These are phyloP conservation scores for Martes martes DNA, from an alignment of 2,113 vertebrate genomes.

Conservation along the genomic window DNA sequence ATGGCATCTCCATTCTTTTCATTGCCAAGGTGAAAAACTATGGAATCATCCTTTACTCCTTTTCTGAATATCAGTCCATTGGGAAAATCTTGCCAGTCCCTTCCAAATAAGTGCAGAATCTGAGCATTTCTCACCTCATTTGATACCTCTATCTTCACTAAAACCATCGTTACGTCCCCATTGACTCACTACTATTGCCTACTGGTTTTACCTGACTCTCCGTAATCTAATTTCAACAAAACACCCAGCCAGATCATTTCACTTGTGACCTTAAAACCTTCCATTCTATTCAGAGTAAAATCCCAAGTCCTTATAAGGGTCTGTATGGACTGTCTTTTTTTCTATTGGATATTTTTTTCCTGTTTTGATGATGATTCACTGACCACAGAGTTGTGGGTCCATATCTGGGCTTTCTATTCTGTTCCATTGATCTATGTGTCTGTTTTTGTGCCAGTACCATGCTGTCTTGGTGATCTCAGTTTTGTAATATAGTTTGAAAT, in stretches of 20 bases:
- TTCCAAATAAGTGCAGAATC: not conserved
- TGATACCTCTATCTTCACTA: not conserved
- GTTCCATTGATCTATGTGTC: no score
- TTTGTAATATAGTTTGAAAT: no score
- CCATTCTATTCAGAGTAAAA: not conserved
- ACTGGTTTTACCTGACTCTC: not conserved
- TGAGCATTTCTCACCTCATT: not conserved
- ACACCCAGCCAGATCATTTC: not conserved
- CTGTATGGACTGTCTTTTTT: no score
- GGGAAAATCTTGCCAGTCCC: not conserved
- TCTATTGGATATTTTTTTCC: no score
- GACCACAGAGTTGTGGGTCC: no score
- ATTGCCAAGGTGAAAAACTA: not conserved
- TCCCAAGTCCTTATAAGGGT: not conserved
- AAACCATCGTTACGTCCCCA: not conserved
- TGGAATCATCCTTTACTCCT: not conserved
- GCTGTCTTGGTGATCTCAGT: no score
- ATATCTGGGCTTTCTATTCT: no score
- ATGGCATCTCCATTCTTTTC: not conserved
- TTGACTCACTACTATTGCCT: not conserved
- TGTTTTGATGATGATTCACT: no score
- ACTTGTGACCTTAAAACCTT: not conserved
- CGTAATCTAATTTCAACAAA: not conserved
- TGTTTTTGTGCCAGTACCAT: no score
- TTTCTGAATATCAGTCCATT: not conserved